Evolutionary conservation across 2,797 vertebrate species (phyloP).

Genomic region (Chaetophractus vellerosus): DNA sequence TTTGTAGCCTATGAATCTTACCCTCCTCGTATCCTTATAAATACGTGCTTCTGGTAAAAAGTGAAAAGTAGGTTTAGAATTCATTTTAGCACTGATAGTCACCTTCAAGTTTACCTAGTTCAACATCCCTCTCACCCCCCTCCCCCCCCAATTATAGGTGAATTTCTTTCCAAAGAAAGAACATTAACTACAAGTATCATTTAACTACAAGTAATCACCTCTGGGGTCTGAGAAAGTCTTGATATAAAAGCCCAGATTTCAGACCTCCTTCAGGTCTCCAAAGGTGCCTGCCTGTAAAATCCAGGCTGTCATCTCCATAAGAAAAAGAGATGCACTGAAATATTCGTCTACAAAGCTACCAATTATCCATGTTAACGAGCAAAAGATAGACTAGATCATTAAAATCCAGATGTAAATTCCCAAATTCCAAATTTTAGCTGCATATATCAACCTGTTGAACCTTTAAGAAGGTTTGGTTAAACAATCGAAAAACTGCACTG

Average conservation of each 20-base stretch:
- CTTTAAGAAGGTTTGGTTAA: neutral
- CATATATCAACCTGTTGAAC: neutral
- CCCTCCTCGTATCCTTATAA: too few species aligned
- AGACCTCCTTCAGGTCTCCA: neutral
- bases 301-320: neutral
- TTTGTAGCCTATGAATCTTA: too few species aligned
- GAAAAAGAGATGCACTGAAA: neutral
- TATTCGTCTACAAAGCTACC: neutral
- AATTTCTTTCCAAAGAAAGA: constrained; percentile 2
- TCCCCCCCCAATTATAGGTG: neutral
- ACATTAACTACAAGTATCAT: too few species aligned
- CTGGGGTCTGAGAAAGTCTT: neutral
- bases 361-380: neutral
- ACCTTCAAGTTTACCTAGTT: too few species aligned
- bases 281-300: neutral
- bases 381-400: constrained; percentile 9
- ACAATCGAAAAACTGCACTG: neutral
- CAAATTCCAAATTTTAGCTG: constrained; percentile 60
- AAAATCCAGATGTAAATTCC: constrained; percentile 40
- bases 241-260: neutral
- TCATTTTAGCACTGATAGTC: too few species aligned
- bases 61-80: too few species aligned
- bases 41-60: too few species aligned
- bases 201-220: neutral
- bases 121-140: too few species aligned